These are phyloP conservation scores for Helicolenus hilgendorfi DNA, from an alignment of 2,797 vertebrate species.

Conservation along the genomic window DNA sequence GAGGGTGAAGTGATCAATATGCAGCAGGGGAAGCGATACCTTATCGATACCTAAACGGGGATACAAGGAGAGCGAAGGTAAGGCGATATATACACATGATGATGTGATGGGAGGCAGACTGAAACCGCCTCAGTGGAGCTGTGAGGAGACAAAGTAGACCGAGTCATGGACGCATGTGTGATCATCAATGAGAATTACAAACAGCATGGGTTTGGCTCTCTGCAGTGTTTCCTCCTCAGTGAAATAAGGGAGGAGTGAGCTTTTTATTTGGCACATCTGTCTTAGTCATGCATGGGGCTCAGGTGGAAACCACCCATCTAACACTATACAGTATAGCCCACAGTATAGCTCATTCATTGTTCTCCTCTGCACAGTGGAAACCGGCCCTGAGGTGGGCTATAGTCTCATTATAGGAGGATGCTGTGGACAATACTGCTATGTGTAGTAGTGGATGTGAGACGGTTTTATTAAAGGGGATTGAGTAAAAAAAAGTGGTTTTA, in stretches of 20 bases:
- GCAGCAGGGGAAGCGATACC: constrained; percentile 46
- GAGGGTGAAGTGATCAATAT: constrained; percentile 31
- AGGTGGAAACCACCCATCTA: constrained; percentile 81
- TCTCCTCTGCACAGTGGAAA: constrained; percentile 75
- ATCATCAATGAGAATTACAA: constrained; percentile 52
- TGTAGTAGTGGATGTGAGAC: neutral
- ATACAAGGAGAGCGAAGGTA: constrained; percentile 75
- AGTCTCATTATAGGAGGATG: constrained; percentile 25
- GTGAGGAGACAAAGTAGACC: constrained; percentile 77
- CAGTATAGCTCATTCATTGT: constrained; percentile 83
- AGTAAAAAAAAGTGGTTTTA: constrained; percentile 1
- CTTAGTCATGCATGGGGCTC: constrained; percentile 27
- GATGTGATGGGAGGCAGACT: constrained; percentile 43
- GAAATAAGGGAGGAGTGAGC: constrained; percentile 11
- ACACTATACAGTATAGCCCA: constrained; percentile 62
- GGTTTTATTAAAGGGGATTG: neutral
- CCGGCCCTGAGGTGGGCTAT: constrained; percentile 64
- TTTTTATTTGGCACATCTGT: constrained; percentile 57
- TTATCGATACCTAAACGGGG: constrained; percentile 54
- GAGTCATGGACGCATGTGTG: constrained; percentile 39
- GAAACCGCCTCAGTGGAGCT: constrained; percentile 35
- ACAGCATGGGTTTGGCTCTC: constrained; percentile 38
- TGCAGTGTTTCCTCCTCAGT: neutral
- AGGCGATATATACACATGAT: constrained; percentile 6
- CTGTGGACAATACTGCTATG: constrained; percentile 12